Conservation (phyloP, 2,888 invertebrate genomes). For the Leucophora obtusa region DNA sequence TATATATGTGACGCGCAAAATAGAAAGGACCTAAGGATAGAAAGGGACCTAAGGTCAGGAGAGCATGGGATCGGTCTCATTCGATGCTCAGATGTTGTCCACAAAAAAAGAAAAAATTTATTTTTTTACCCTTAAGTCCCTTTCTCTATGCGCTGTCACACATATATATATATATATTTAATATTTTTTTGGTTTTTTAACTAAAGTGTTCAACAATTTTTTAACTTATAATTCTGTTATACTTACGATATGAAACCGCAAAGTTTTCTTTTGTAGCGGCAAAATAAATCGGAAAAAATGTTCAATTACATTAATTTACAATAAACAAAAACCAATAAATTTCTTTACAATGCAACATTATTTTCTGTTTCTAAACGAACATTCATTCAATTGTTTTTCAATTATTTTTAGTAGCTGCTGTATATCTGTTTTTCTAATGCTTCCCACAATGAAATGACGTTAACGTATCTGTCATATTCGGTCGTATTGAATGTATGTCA, state of each 20-base stretch:
- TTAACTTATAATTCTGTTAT: no score
- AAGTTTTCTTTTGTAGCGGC: not conserved
- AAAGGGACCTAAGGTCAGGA: no score
- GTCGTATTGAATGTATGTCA: conserved; percentile 54
- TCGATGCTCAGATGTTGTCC: no score
- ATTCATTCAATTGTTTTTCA: not conserved
- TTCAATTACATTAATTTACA: conserved; percentile 21
- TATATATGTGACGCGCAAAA: no score
- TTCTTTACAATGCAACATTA: not conserved
- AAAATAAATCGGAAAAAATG: not conserved
- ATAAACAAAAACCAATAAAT: not conserved
- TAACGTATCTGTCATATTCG: conserved; percentile 29
- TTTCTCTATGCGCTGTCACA: no score
- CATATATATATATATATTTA: no score
- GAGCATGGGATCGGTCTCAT: no score
- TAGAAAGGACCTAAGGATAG: no score
- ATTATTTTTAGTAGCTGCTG: conserved; percentile 12
- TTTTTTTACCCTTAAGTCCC: no score
- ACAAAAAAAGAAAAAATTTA: no score
- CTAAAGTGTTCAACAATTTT: no score
- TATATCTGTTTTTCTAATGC: conserved; percentile 61
- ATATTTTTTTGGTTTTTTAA: no score
- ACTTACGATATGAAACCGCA: not conserved
- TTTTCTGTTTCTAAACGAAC: not conserved
- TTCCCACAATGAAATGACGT: conserved; percentile 58